A percentile compares a stretch with the other conserved stretches of the same genome.
Evolutionary conservation across 2,113 vertebrate genomes (phyloP).

Genomic region (Bubo blakistoni): DNA sequence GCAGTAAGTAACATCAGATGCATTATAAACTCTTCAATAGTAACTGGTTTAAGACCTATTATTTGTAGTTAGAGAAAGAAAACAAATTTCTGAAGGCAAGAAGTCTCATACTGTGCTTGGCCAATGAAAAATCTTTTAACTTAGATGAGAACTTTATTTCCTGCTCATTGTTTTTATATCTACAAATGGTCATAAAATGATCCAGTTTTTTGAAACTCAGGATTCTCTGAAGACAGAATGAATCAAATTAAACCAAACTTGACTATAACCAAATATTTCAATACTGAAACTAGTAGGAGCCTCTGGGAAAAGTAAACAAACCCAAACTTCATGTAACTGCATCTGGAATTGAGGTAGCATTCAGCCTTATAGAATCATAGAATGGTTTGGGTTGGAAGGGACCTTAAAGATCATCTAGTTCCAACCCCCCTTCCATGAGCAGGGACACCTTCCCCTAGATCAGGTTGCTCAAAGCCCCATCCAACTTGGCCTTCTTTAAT

Average conservation of each 20-base stretch:
- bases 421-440: too few species aligned
- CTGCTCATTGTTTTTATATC: background rate
- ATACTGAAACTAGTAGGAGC: background rate
- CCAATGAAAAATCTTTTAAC: background rate
- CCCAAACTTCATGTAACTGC: background rate
- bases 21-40: background rate
- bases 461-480: too few species aligned
- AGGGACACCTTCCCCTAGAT: too few species aligned
- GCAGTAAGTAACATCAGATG: background rate
- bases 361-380: background rate
- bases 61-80: background rate
- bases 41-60: background rate
- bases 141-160: background rate
- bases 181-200: background rate
- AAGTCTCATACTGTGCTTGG: background rate
- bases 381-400: too few species aligned
- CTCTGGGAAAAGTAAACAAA: background rate
- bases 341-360: background rate
- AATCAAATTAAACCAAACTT: background rate
- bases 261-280: background rate
- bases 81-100: background rate
- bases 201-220: background rate
- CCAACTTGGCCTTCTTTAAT: background rate
- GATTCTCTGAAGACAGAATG: background rate
- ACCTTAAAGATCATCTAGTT: too few species aligned